Conservation (phyloP, 1,140 invertebrate species). For the Nixonia krombeini region DNA sequence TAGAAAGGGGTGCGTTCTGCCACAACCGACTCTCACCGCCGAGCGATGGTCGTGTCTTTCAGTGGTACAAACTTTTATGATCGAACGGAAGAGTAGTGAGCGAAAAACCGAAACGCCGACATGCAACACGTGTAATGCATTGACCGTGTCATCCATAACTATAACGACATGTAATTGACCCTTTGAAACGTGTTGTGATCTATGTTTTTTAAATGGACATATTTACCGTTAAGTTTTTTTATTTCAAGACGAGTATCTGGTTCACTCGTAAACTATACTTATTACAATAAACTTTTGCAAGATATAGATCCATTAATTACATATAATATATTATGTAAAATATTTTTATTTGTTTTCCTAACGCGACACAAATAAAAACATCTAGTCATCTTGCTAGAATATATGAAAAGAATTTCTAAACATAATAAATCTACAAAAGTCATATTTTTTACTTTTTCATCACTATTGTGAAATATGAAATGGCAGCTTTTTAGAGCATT, state of each 20-base stretch:
- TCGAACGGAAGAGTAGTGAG: constrained; percentile 6
- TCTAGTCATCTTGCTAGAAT: too few species aligned
- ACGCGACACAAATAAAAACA: too few species aligned
- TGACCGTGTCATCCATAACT: constrained; percentile 2
- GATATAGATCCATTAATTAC: too few species aligned
- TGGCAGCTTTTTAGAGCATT: too few species aligned
- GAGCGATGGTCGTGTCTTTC: constrained; percentile 4
- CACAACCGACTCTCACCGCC: background rate
- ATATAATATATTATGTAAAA: too few species aligned
- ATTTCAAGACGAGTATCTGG: too few species aligned
- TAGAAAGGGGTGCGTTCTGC: constrained; percentile 1
- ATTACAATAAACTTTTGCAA: background rate
- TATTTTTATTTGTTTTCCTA: too few species aligned
- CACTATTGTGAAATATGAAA: too few species aligned
- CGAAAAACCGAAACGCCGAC: constrained; percentile 3
- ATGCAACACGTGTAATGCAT: background rate
- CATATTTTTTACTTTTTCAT: too few species aligned
- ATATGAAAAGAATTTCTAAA: too few species aligned
- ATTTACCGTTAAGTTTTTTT: constrained; percentile 31
- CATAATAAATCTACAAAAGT: too few species aligned
- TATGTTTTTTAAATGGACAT: constrained; percentile 22
- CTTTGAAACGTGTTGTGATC: constrained; percentile 5
- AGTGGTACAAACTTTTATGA: constrained; percentile 14
- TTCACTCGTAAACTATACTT: background rate
- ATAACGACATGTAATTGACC: too few species aligned